These are phyloP conservation scores for Tiliqua scincoides DNA, from an alignment of 2,113 vertebrate genomes.

Conservation along the genomic window DNA sequence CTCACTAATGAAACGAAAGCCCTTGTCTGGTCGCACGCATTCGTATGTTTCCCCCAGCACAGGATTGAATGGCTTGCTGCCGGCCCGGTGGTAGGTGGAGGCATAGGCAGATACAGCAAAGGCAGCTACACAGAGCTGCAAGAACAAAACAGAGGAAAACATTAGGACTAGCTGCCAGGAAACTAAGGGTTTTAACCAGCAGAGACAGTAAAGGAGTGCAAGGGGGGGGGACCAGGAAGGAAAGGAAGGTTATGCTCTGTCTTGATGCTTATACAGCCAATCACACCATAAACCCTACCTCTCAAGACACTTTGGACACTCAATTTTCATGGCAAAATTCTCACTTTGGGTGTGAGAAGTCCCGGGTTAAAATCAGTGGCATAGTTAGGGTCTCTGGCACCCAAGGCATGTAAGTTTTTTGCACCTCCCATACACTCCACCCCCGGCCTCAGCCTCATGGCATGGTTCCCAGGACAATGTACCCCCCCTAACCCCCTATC, in stretches of 20 bases:
- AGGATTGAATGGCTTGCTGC: slow-evolving; percentile 94
- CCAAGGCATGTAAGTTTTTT: too few species aligned
- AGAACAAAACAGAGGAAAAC: too few species aligned
- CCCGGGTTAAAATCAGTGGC: too few species aligned
- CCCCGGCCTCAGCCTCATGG: too few species aligned
- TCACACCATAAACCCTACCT: background rate
- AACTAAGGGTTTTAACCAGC: background rate
- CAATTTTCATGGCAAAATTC: too few species aligned
- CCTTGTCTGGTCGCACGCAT: slow-evolving; percentile 84
- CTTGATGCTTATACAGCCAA: too few species aligned
- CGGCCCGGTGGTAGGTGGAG: slow-evolving; percentile 87
- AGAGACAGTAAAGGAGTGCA: too few species aligned
- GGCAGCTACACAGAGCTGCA: slow-evolving; percentile 85
- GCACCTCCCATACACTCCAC: too few species aligned
- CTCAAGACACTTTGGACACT: background rate
- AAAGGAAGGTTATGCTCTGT: background rate
- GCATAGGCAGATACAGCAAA: slow-evolving; percentile 94
- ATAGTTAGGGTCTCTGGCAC: too few species aligned
- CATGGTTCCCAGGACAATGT: too few species aligned
- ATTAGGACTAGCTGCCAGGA: background rate
- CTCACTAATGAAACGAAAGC: slow-evolving; percentile 89
- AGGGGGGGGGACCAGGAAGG: background rate
- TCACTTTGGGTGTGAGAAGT: too few species aligned
- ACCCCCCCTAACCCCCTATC: too few species aligned
- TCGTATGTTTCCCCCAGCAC: slow-evolving; percentile 94